These are phyloP conservation scores for Gila orcuttii DNA, from an alignment of 2,113 vertebrate species.

Conservation along the genomic window DNA sequence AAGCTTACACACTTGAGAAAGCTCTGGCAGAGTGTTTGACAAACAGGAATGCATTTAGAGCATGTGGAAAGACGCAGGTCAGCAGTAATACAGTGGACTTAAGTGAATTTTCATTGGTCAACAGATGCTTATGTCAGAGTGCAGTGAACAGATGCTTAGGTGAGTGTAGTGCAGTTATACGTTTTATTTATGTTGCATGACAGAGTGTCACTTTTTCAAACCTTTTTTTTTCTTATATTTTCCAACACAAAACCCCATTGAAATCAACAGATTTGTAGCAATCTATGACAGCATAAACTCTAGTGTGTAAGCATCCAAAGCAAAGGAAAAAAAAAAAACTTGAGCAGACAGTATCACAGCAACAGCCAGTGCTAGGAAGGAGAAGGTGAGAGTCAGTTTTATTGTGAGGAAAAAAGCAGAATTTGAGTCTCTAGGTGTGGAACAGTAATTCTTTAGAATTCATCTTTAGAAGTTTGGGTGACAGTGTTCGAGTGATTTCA, in stretches of 20 bases:
- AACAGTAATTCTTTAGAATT: neutral
- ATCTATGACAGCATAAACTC: neutral
- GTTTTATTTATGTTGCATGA: neutral
- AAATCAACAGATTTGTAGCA: neutral
- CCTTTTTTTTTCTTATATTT: neutral
- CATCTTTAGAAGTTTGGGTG: neutral
- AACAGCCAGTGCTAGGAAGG: slow-evolving; percentile 43
- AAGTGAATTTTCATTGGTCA: neutral
- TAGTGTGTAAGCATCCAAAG: slow-evolving; percentile 23
- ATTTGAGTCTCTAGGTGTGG: neutral
- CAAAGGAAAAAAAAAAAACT: slow-evolving; percentile 16
- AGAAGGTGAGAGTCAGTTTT: slow-evolving; percentile 4
- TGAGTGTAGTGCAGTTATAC: neutral
- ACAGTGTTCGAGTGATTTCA: neutral
- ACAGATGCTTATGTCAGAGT: neutral
- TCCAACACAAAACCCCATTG: neutral
- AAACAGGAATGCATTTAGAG: neutral
- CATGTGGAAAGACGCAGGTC: neutral
- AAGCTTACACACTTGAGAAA: slow-evolving; percentile 21
- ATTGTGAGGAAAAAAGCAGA: neutral
- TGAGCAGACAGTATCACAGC: slow-evolving; percentile 10
- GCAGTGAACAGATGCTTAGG: neutral
- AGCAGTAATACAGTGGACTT: neutral
- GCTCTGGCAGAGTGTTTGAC: neutral
- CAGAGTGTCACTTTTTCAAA: neutral